Evolutionary conservation across 1,140 invertebrate genomes (phyloP), one percentile per base, ranked within the genome.

Genomic region (Lysiphlebus fabarum): DNA sequence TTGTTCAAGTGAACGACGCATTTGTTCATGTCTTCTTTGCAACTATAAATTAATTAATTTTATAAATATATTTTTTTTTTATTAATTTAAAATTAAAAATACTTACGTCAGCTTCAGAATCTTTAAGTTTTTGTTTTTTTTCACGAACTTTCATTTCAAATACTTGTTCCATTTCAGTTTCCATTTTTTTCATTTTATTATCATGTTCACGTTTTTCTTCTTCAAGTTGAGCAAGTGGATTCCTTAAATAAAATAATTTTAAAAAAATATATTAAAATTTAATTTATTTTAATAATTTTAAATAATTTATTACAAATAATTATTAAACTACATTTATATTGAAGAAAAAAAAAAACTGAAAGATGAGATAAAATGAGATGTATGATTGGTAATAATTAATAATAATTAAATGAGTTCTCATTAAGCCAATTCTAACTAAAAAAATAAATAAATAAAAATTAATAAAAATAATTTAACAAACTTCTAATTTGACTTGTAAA

Each of bases 161-260:
- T 11, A 95, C 91, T 82, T 97, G 93, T 76, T 98, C 92, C 90
- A 96, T 95, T 78, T 98, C 95, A 51, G 85, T 86, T 74, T 96
- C 92, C 90, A 97, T 95, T 75, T 95, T 96, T 75, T 94, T 94
- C 87, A 99, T 95, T 79, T 97, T 96, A 43, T 86, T 82, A 72
- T 96, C 93, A 68, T 97, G 95, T 71, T 98, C 95, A 56, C 91
- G 86, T 75, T 96, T 96, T 73, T 99, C 96, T 73, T 98, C 95
- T 76, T 98, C 95, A 89, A 99, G 93, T 78, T 98, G 95, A 61
- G 93, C 92, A 63, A 99, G 80, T 49, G 96, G 95, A 84, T 98
- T 98, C 87, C 91, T 95, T 75, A 11, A 75, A 82, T 79, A 76
- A 74, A 70, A 56, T 45, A 62, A 64, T 42, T 41, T 45, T 11